Evolutionary conservation across 1,140 invertebrate species (phyloP).

Genomic region (Asobara japonica): DNA sequence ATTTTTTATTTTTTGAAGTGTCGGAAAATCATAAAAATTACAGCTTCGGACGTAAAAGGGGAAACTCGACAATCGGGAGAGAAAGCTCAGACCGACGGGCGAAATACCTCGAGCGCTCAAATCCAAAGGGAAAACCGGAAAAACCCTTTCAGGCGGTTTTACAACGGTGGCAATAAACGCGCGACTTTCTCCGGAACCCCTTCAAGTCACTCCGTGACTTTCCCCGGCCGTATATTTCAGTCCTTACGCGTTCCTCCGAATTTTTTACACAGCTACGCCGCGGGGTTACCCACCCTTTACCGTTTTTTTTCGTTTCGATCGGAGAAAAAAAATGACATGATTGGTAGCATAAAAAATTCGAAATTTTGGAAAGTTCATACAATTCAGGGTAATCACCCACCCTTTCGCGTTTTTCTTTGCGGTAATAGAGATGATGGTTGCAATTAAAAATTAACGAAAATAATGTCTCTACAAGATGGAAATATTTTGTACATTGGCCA

Average conservation of each 20-base stretch:
- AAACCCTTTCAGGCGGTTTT: conserved; percentile 55
- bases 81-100: neutral
- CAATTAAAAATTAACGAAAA: too few relatives aligned
- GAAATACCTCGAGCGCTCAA: neutral
- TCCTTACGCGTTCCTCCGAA: conserved; percentile 21
- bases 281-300: neutral
- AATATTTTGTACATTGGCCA: too few relatives aligned
- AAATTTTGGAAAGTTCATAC: too few relatives aligned
- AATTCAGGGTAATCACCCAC: too few relatives aligned
- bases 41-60: neutral
- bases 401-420: too few relatives aligned
- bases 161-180: conserved; percentile 52
- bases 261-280: conserved; percentile 30
- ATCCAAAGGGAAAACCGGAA: conserved; percentile 4
- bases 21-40: too few relatives aligned
- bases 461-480: too few relatives aligned
- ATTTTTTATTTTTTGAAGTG: too few relatives aligned
- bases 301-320: neutral
- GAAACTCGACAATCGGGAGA: neutral
- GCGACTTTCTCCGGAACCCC: conserved; percentile 61
- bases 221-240: conserved; percentile 18
- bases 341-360: too few relatives aligned
- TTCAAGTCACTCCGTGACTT: conserved; percentile 46
- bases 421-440: too few relatives aligned
- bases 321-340: neutral